Conservation (phyloP, 2,888 invertebrate species). For the Bellardia bayeri region DNA sequence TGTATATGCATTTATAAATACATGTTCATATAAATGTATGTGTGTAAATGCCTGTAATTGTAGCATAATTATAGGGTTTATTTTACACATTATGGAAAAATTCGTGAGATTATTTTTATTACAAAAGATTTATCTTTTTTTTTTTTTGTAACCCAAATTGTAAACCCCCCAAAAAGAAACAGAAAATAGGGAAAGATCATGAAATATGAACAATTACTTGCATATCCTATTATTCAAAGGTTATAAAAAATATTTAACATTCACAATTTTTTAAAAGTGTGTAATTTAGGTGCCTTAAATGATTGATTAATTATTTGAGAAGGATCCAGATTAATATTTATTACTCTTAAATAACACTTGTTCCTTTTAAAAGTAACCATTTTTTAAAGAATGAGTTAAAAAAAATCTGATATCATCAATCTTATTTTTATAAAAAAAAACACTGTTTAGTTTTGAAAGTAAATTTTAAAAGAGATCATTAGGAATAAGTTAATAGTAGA, state of each 20-base stretch:
- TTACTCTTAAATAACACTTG: constrained; percentile 1
- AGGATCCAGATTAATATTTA: constrained; percentile 1
- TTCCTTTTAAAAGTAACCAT: background rate
- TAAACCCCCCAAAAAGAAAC: background rate
- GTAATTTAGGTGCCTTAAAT: constrained; percentile 36
- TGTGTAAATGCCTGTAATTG: constrained; percentile 44
- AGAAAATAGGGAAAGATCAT: background rate
- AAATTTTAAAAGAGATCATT: background rate
- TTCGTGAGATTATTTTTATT: constrained; percentile 47
- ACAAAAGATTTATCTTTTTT: constrained; percentile 16
- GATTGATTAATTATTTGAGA: constrained; percentile 35
- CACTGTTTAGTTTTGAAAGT: background rate
- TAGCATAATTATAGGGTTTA: constrained; percentile 52
- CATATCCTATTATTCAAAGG: constrained; percentile 14
- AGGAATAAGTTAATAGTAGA: too few relatives aligned
- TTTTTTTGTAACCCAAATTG: background rate
- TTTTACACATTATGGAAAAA: background rate
- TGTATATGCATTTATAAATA: background rate
- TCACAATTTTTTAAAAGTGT: background rate
- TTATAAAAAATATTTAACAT: constrained; percentile 10
- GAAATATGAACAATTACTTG: constrained; percentile 1
- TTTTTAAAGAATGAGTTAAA: background rate
- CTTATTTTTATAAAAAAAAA: background rate
- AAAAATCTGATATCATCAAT: background rate
- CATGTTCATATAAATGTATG: too few relatives aligned